A percentile compares a stretch with the other conserved stretches of the same genome.
phyloP scores from a whole-genome alignment of 2,797 vertebrate species.

The Cyprinodon diabolis region DNA sequence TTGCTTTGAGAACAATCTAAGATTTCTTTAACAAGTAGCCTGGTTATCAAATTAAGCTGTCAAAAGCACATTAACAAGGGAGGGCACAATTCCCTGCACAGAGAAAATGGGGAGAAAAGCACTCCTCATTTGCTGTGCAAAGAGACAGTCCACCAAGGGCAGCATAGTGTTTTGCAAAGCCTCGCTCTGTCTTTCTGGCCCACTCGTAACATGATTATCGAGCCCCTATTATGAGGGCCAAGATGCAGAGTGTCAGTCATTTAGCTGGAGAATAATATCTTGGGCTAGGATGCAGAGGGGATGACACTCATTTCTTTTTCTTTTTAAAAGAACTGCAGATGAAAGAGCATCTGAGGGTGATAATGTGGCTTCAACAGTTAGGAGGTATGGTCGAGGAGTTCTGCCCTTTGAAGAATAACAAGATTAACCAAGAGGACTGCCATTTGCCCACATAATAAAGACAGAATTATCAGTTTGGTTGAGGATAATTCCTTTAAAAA shows the following conservation, averaged over 20 bases:
- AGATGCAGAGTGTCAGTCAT: constrained; percentile 51
- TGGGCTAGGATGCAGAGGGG: constrained; percentile 26
- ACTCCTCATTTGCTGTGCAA: constrained; percentile 50
- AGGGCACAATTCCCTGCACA: constrained; percentile 67
- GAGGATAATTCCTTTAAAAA: constrained; percentile 11
- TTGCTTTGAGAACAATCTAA: constrained; percentile 72
- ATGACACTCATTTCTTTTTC: constrained; percentile 20
- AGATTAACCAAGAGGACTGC: constrained; percentile 21
- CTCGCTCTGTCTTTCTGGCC: constrained; percentile 45
- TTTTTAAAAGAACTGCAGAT: constrained; percentile 46
- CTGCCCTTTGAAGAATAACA: constrained; percentile 13
- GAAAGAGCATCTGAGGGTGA: constrained; percentile 24
- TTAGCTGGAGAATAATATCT: constrained; percentile 51
- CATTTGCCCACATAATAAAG: constrained; percentile 16
- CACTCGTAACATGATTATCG: constrained; percentile 60
- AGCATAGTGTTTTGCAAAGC: constrained; percentile 55
- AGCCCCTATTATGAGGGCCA: constrained; percentile 41
- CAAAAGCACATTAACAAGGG: constrained; percentile 80
- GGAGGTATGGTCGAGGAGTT: constrained; percentile 4
- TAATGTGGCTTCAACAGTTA: constrained; percentile 34
- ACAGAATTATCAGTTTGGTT: constrained; percentile 19
- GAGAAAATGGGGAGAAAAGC: constrained; percentile 36
- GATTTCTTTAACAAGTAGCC: constrained; percentile 77
- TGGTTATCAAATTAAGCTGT: constrained; percentile 83
- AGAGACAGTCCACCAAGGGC: constrained; percentile 61